Conservation (phyloP, 2,888 invertebrate genomes). For the Cordylochernes scorpioides region DNA sequence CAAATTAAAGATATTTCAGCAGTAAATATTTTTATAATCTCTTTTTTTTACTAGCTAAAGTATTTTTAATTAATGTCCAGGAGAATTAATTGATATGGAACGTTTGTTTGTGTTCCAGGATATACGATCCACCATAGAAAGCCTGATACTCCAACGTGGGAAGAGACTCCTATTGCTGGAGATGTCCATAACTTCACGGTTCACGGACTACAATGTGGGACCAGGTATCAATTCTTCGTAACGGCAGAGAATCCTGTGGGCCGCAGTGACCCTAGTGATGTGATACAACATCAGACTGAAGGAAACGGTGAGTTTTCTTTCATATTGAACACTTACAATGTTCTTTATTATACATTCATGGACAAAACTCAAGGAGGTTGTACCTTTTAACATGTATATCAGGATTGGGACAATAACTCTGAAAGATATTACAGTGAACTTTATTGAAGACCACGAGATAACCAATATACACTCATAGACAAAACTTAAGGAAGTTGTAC, state of each 20-base stretch:
- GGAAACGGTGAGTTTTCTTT: slow-evolving; percentile 18
- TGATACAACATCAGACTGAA: slow-evolving; percentile 20
- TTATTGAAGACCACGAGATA: too few relatives aligned
- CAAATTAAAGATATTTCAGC: too few relatives aligned
- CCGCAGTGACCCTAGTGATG: slow-evolving; percentile 18
- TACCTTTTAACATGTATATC: too few relatives aligned
- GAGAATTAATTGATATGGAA: too few relatives aligned
- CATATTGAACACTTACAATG: not conserved
- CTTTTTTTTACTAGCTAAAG: too few relatives aligned
- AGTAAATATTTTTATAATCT: too few relatives aligned
- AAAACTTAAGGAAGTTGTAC: too few relatives aligned
- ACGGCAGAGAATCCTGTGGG: slow-evolving; percentile 21
- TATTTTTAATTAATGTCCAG: too few relatives aligned
- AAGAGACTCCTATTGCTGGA: slow-evolving; percentile 10
- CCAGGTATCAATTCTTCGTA: slow-evolving; percentile 21
- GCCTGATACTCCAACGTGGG: slow-evolving; percentile 31
- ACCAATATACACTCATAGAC: too few relatives aligned
- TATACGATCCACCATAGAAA: slow-evolving; percentile 19
- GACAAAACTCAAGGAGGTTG: too few relatives aligned
- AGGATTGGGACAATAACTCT: too few relatives aligned
- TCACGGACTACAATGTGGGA: slow-evolving; percentile 20
- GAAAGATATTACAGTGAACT: too few relatives aligned
- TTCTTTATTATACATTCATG: not conserved
- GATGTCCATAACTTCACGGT: slow-evolving; percentile 8
- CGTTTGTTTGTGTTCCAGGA: slow-evolving; percentile 4